These are phyloP conservation scores for Hippolais icterina DNA, from an alignment of 2,113 vertebrate species.

Conservation along the genomic window DNA sequence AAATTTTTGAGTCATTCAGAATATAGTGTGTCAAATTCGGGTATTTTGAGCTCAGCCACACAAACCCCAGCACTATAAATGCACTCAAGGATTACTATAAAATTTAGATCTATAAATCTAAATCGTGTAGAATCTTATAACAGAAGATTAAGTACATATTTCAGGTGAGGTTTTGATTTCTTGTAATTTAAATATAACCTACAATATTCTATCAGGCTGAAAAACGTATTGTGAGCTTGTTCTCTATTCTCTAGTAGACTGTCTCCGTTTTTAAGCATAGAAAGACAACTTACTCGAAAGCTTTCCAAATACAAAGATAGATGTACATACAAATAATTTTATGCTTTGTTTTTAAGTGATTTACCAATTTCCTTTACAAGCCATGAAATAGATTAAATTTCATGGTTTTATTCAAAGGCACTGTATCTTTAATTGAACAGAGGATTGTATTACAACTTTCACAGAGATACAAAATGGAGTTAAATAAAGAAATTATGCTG, in stretches of 20 bases:
- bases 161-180: conserved; percentile 45
- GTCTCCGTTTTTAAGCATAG: neutral
- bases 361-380: neutral
- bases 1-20: neutral
- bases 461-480: neutral
- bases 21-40: neutral
- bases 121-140: neutral
- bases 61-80: neutral
- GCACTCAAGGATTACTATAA: conserved; percentile 16
- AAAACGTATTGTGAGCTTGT: neutral
- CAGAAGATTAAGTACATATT: conserved; percentile 8
- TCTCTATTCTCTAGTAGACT: neutral
- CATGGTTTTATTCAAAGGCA: neutral
- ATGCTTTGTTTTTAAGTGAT: neutral
- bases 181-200: conserved; percentile 6
- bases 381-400: neutral
- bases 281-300: neutral
- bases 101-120: conserved; percentile 19
- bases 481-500: neutral
- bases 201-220: neutral
- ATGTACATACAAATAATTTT: neutral
- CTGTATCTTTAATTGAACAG: neutral
- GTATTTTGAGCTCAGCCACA: neutral
- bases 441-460: neutral
- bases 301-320: neutral